phyloP scores from a whole-genome alignment of 2,113 vertebrate species.

The Passer domesticus region DNA sequence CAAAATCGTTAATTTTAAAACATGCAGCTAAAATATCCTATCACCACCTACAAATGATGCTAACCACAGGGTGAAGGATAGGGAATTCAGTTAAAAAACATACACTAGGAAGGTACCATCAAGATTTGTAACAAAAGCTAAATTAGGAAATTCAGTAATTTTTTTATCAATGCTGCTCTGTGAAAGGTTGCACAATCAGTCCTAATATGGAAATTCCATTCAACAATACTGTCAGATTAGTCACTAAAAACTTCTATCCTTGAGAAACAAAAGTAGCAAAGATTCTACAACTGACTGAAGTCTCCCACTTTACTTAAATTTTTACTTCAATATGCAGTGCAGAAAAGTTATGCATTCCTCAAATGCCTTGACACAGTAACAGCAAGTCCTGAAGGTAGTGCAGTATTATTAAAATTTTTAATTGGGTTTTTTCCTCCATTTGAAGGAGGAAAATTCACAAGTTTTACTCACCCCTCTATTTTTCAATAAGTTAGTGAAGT shows the following conservation, averaged over 20 bases:
- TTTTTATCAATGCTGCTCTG: background rate
- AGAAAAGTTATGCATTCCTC: background rate
- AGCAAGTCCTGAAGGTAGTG: background rate
- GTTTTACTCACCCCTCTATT: background rate
- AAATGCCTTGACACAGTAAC: background rate
- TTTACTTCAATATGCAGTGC: background rate
- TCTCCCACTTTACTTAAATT: background rate
- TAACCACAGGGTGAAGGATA: background rate
- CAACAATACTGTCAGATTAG: background rate
- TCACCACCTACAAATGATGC: background rate
- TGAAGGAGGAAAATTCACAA: background rate
- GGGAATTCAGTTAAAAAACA: background rate
- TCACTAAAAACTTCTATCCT: background rate
- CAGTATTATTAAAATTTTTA: background rate
- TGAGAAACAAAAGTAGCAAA: background rate
- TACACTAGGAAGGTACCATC: background rate
- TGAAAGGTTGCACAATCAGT: background rate
- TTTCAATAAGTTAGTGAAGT: background rate
- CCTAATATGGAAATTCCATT: background rate
- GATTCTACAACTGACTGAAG: background rate
- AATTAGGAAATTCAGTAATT: background rate
- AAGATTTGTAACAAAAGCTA: background rate
- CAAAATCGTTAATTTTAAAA: background rate
- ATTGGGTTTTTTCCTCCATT: background rate
- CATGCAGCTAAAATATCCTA: background rate